Percentiles rank a stretch among this genome's conserved stretches.
Evolutionary conservation across 1,140 invertebrate species (phyloP).

Genomic region (Potamilus streckersoni): DNA sequence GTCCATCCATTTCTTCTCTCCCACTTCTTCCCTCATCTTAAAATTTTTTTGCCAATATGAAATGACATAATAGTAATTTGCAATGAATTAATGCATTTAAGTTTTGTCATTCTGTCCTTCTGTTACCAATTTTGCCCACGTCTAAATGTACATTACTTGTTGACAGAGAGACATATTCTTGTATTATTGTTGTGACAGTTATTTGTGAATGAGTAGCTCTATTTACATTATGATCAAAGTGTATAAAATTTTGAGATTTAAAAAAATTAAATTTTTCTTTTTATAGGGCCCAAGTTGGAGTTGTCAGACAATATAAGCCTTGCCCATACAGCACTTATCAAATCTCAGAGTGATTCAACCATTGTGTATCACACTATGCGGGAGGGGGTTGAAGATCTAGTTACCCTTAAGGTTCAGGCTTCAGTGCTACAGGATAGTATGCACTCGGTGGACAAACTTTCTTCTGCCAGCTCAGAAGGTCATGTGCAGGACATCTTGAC

Average conservation of each 20-base stretch:
- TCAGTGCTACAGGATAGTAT: constrained; percentile 16
- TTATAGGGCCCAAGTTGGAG: constrained; percentile 4
- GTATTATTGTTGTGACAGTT: not conserved
- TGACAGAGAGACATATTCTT: not conserved
- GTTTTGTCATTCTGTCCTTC: too few species aligned
- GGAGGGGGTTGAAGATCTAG: not conserved
- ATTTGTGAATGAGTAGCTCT: not conserved
- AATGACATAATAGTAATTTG: too few species aligned
- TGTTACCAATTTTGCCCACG: too few species aligned
- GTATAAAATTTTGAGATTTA: not conserved
- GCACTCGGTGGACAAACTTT: constrained; percentile 19
- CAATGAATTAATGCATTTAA: too few species aligned
- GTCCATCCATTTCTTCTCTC: not conserved
- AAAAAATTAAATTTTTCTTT: constrained; percentile 1
- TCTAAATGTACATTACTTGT: too few species aligned
- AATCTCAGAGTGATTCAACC: constrained; percentile 25
- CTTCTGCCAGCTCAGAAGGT: not conserved
- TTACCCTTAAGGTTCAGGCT: constrained; percentile 2
- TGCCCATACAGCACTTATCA: constrained; percentile 10
- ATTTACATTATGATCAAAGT: constrained; percentile 1
- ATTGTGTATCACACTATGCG: constrained; percentile 1
- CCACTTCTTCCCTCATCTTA: not conserved
- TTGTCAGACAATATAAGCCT: not conserved
- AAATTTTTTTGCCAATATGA: not conserved
- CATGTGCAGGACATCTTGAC: not conserved